phyloP scores from a whole-genome alignment of 1,140 invertebrate species.

The Neuroterus valhalla region DNA sequence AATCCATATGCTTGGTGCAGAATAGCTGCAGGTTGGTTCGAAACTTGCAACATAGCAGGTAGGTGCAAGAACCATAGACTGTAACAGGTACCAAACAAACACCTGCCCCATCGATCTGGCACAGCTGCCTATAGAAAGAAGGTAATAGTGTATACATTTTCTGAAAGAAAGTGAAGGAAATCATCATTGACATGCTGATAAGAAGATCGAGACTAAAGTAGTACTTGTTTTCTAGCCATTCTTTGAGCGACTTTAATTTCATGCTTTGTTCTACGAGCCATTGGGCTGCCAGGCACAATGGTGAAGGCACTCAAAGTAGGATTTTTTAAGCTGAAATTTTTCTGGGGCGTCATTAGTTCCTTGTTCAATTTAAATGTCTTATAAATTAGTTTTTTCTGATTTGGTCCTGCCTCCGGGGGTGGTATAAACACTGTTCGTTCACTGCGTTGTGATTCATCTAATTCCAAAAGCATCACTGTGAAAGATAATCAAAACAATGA shows the following conservation, averaged over 20 bases:
- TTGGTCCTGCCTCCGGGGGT: slow-evolving; percentile 87
- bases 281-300: slow-evolving; percentile 87
- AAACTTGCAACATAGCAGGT: slow-evolving; percentile 74
- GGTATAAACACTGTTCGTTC: slow-evolving; percentile 96
- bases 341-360: slow-evolving; percentile 76
- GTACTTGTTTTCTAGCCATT: slow-evolving; percentile 84
- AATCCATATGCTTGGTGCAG: slow-evolving; percentile 91
- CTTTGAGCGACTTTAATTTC: slow-evolving; percentile 95
- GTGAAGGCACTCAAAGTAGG: slow-evolving; percentile 66
- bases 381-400: slow-evolving; percentile 65
- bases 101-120: slow-evolving; percentile 94
- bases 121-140: slow-evolving; percentile 64
- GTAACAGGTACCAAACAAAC: slow-evolving; percentile 89
- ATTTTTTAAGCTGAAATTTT: slow-evolving; percentile 68
- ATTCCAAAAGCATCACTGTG: slow-evolving; percentile 80
- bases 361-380: slow-evolving; percentile 77
- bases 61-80: slow-evolving; percentile 99
- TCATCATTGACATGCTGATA: not conserved
- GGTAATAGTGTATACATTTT: slow-evolving; percentile 3
- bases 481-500: slow-evolving; percentile 21
- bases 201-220: slow-evolving; percentile 35
- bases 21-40: slow-evolving; percentile 83
- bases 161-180: slow-evolving; percentile 24
- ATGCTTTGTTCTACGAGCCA: slow-evolving; percentile 94
- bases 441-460: slow-evolving; percentile 84